Evolutionary conservation across 2,113 vertebrate genomes (phyloP), one percentile per base, ranked within the genome.

Genomic region (Isurus oxyrinchus): DNA sequence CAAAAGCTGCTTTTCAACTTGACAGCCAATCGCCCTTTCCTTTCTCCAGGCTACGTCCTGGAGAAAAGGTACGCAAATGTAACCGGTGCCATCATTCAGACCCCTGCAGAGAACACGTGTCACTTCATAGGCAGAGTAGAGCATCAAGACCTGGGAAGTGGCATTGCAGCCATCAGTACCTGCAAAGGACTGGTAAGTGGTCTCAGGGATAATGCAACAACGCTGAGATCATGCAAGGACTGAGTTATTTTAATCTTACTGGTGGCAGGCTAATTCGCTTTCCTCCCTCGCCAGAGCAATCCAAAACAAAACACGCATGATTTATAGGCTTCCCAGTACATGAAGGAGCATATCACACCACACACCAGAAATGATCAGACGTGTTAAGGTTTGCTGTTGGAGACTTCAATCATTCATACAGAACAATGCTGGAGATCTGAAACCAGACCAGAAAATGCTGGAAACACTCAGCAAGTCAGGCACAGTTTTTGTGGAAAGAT

Each of bases 141-240:
- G 91, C 97, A 98, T 53, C 96, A 97, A 0, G 97, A 96, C 5
- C 67, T 49, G 0, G 84, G 97, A 21, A 96, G 87, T 0, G 99
- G 99, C 49, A 98, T 97, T 0, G 99, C 99, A 79, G 98, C 98
- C 0, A 97, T 99, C 97, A 99, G 99, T 97, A 98, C 98, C 49
- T 99, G 99, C 96, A 97, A 96, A 57, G 99, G 99, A 93, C 97
- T 99, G 98, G 99, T 99, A 98, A 99, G 99, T 98, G 69, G 44
- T 57, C 55, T 1, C 27, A 57, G 40, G 27, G 55, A 35, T n/a
- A 1, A 14, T 61, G 14, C 31, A 61, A 5, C 55, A 10, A n/a
- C 14, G 27, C 57, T 16, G 13, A 35, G 57, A 57, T 31, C 27
- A 49, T 55, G 87, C 53, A 57, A 57, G 23, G 87, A 14, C 55